Evolutionary conservation across 2,888 invertebrate species (phyloP), one percentile per base, ranked within the genome.

Genomic region (Gryllus longicercus): DNA sequence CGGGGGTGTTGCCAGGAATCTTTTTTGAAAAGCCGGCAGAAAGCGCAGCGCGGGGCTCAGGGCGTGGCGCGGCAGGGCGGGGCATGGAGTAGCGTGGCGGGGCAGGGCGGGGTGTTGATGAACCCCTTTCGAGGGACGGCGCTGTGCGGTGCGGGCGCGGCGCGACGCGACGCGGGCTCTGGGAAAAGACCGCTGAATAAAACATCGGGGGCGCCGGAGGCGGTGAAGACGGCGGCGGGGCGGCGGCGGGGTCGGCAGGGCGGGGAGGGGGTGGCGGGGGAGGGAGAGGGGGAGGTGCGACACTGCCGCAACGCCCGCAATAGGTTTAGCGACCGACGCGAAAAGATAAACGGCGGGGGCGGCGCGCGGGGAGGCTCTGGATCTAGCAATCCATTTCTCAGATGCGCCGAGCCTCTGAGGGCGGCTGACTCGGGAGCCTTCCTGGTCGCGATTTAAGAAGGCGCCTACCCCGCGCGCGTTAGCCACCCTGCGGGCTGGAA

Each of bases 311-410:
- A 63, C 63, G 38, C 63, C 16, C 63, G 63, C 63, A 18, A 18
- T 63, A n/a, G 63, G 63, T 63, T 63, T 63, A 63, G 63, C 63
- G 16, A 63, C 16, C 14, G 63, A 63, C 63, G n/a, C 63, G 16
- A 5, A 11, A 63, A 63, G 63, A 63, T 63, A 63, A 63, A 63
- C 63, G 63, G 63, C 63, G 63, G 16, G 63, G 14, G 63, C 63
- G n/a, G 63, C 16, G 63, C 14, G 63, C 2, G 51, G 51, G 63
- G 63, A 1, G 16, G 63, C 63, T 14, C n/a, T 63, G 63, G 63
- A 63, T 63, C 63, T 63, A 63, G 63, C 63, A 63, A 63, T 63
- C 14, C 63, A 63, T 63, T 63, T 63, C 63, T 63, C 63, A 63
- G n/a, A n/a, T 63, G 63, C 63, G 63, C 63, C 14, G 63, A 63